phyloP scores from a whole-genome alignment of 2,113 vertebrate genomes.

The Macrotis lagotis region DNA sequence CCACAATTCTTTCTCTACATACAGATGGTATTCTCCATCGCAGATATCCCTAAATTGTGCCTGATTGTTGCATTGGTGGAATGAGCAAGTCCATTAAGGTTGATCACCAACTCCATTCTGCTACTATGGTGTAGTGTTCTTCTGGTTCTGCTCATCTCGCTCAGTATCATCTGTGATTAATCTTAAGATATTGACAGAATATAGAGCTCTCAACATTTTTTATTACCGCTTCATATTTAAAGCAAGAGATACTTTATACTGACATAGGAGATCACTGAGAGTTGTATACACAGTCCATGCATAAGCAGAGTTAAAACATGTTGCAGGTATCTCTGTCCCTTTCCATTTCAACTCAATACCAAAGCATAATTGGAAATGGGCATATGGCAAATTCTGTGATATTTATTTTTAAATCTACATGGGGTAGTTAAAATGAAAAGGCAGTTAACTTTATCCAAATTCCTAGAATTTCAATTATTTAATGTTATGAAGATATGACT shows the following conservation, averaged over 20 bases:
- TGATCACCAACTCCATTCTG: no score
- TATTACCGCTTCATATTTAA: conserved; percentile 35
- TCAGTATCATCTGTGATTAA: conserved; percentile 36
- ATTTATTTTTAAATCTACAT: conserved; percentile 51
- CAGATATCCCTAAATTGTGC: no score
- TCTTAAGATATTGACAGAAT: conserved; percentile 7
- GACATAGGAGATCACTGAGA: conserved; percentile 54
- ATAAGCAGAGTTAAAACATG: background rate
- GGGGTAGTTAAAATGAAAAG: conserved; percentile 61
- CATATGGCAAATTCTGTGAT: conserved; percentile 69
- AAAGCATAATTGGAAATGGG: conserved; percentile 47
- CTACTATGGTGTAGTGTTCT: no score
- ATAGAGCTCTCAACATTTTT: conserved; percentile 8
- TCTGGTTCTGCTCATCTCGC: no score
- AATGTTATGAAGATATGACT: conserved; percentile 82
- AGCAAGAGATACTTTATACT: conserved; percentile 53
- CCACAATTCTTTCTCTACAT: no score
- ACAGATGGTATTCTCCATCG: no score
- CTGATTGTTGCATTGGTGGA: no score
- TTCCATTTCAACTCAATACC: background rate
- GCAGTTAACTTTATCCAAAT: conserved; percentile 65
- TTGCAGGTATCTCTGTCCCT: conserved; percentile 22
- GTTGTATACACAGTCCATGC: conserved; percentile 8
- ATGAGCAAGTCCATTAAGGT: no score
- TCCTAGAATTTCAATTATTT: conserved; percentile 84